Evolutionary conservation across 2,113 vertebrate genomes (phyloP), one percentile per base, ranked within the genome.

Genomic region (Microtus montanus): DNA sequence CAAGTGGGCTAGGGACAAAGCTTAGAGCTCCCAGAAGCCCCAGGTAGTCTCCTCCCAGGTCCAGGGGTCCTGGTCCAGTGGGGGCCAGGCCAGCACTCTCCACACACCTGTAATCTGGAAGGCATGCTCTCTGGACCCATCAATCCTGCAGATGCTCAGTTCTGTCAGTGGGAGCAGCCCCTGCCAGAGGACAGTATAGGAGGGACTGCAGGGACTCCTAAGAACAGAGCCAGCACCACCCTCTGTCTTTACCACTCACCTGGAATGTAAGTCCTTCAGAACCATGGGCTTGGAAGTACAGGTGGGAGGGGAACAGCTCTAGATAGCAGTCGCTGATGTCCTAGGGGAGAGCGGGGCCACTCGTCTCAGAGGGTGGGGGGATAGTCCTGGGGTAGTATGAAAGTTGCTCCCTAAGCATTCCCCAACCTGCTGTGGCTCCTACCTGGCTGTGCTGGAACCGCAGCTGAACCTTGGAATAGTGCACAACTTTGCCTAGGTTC

Each of bases 401-500:
- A 64, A 10, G 2, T 26, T 38, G 71, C 20, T 44, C 47, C 28
- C 26, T 5, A 7, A 7, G n/a, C 19, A 1, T 9, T 2, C 28
- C 6, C 28, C n/a, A 6, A 6, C 33, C 49, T 19, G 14, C 1
- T 12, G 6, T 28, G 58, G 61, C 12, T 73, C 94, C 38, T 66
- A 97, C 99, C 99, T 99, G 99, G 98, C 99, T 99, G 97, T 99
- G 99, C 90, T 99, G 98, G 97, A 99, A 99, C 12, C 98, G 99
- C 41, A 99, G 99, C 94, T 99, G 99, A 78, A 99, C 99, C 98
- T 99, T 99, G 98, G 99, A 99, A 93, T 99, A 99, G 98, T 99
- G 98, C 96, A 99, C 98, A 52, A 99, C 99, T 58, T 99, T 98
- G 58, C 99, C 99, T 38, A 99, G 98, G 73, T 99, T 99, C 97